Evolutionary conservation across 2,797 vertebrate species (phyloP).

Genomic region (Vultur gryphus): DNA sequence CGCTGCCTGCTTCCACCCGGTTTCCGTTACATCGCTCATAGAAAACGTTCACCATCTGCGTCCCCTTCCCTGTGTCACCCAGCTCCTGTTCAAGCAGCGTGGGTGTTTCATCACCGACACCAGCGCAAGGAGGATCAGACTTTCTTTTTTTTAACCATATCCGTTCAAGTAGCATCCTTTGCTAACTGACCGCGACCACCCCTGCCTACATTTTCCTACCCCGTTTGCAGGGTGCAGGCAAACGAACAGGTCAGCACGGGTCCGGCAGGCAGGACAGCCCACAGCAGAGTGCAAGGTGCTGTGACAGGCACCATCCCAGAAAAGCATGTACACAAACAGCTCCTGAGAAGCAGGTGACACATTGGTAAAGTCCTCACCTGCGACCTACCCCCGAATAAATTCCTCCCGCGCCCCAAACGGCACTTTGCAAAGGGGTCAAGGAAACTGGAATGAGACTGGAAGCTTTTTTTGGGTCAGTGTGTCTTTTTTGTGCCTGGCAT

Average conservation of each 20-base stretch:
- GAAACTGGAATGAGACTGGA: background rate
- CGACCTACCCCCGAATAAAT: background rate
- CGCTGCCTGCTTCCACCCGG: background rate
- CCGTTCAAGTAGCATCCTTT: background rate
- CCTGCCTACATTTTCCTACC: background rate
- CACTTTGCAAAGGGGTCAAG: background rate
- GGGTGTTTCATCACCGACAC: background rate
- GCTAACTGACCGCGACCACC: fast-evolving
- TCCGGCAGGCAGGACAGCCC: background rate
- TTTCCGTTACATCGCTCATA: fast-evolving
- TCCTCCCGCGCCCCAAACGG: background rate
- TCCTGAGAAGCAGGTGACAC: background rate
- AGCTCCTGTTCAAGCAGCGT: background rate
- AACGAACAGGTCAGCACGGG: fast-evolving
- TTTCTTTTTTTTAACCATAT: background rate
- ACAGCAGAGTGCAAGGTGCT: background rate
- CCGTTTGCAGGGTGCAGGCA: background rate
- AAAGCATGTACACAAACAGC: background rate
- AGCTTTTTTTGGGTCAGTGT: background rate
- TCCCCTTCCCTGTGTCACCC: background rate
- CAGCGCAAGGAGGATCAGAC: background rate
- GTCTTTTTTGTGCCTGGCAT: background rate
- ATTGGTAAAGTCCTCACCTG: background rate
- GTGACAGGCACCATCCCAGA: background rate
- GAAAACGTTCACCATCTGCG: background rate